Conservation (phyloP, 2,113 vertebrate species). For the Macquaria ambigua region DNA sequence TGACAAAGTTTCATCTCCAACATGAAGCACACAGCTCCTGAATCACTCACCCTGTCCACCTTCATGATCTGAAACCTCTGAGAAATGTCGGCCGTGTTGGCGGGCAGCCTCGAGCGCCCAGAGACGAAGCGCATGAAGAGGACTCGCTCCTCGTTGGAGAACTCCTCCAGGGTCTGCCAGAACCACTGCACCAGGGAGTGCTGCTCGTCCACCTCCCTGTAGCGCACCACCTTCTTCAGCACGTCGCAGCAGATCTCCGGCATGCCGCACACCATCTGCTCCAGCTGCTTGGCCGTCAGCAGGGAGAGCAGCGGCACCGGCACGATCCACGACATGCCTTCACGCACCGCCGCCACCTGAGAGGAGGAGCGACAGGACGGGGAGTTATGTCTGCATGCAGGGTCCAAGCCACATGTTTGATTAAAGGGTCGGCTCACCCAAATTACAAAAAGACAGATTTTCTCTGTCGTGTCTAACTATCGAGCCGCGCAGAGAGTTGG, state of each 20-base stretch:
- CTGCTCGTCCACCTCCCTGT: constrained; percentile 87
- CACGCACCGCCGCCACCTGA: constrained; percentile 86
- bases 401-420: background rate
- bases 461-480: too few species aligned
- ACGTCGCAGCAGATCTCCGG: constrained; percentile 89
- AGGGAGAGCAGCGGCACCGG: constrained; percentile 88
- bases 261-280: constrained; percentile 89
- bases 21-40: background rate
- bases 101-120: constrained; percentile 86
- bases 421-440: background rate
- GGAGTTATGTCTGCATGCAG: too few species aligned
- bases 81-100: constrained; percentile 88
- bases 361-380: constrained; percentile 17
- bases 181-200: constrained; percentile 88
- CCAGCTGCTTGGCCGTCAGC: constrained; percentile 87
- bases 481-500: too few species aligned
- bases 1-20: background rate
- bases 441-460: too few species aligned
- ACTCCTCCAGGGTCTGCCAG: constrained; percentile 89
- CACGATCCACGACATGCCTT: constrained; percentile 89
- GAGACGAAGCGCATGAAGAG: constrained; percentile 90
- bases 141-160: constrained; percentile 89
- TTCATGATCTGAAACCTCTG: constrained; percentile 90
- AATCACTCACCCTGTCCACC: constrained; percentile 85
- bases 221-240: constrained; percentile 88